Conservation (phyloP, 2,888 invertebrate genomes). For the Scaptodrosophila latifasciaeformis region DNA sequence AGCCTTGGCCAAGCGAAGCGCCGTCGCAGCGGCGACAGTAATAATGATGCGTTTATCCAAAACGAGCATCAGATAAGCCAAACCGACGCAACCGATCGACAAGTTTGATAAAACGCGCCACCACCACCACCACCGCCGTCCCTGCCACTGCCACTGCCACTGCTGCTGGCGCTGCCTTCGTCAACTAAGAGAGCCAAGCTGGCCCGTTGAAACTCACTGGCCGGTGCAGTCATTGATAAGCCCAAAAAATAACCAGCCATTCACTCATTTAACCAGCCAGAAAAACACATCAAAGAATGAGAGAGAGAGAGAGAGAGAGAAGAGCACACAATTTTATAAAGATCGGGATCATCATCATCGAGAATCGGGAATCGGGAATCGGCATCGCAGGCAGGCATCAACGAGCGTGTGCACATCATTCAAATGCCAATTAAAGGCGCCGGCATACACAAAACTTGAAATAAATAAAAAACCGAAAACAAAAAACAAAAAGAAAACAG, state of each 20-base stretch:
- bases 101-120: slow-evolving; percentile 60
- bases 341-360: no score
- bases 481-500: slow-evolving; percentile 49
- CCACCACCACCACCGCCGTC: slow-evolving; percentile 30
- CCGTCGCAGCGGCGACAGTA: slow-evolving; percentile 57
- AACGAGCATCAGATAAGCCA: slow-evolving; percentile 71
- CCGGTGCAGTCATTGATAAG: slow-evolving; percentile 45
- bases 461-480: slow-evolving; percentile 7
- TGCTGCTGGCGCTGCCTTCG: slow-evolving; percentile 34
- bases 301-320: no score
- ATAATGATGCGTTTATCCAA: slow-evolving; percentile 72
- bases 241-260: background rate
- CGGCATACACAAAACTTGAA: slow-evolving; percentile 29
- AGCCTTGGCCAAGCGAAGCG: slow-evolving; percentile 18
- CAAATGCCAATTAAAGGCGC: slow-evolving; percentile 72
- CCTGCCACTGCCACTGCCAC: slow-evolving; percentile 34
- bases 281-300: no score
- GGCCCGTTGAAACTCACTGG: no score
- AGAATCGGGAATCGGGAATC: no score
- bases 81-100: slow-evolving; percentile 57
- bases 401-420: slow-evolving; percentile 65
- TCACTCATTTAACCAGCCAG: no score
- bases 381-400: background rate
- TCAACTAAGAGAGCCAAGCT: no score
- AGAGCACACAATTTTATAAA: no score